Percentiles rank a stretch among this genome's conserved stretches.
phyloP scores from a whole-genome alignment of 2,888 invertebrate species.

The Noctua fimbriata region DNA sequence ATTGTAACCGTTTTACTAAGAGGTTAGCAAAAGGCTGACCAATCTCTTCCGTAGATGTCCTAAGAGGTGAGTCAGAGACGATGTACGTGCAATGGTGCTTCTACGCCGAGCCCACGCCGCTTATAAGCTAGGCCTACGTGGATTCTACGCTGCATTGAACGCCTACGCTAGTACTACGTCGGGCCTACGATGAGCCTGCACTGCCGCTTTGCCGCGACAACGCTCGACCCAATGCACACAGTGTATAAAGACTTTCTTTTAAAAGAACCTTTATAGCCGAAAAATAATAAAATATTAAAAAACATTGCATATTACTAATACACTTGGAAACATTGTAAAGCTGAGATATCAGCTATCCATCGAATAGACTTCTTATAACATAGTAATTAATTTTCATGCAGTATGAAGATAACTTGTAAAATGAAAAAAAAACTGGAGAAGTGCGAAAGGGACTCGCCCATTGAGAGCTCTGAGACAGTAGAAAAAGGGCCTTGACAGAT shows the following conservation, averaged over 20 bases:
- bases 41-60: conserved; percentile 26
- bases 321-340: neutral
- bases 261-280: neutral
- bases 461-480: neutral
- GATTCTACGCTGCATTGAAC: neutral
- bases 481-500: neutral
- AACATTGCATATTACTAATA: neutral
- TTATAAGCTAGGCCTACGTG: neutral
- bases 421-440: neutral
- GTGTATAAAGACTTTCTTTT: neutral
- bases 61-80: conserved; percentile 20
- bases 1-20: conserved; percentile 17
- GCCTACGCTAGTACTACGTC: neutral
- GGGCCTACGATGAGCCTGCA: neutral
- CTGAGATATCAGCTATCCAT: neutral
- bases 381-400: neutral
- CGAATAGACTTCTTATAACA: neutral
- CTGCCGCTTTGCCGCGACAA: neutral
- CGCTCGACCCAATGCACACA: neutral
- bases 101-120: neutral
- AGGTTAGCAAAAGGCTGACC: conserved; percentile 8
- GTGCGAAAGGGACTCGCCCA: neutral
- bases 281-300: neutral
- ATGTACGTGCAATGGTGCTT: neutral
- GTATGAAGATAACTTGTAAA: neutral